Evolutionary conservation across 2,888 invertebrate species (phyloP), one percentile per base, ranked within the genome.

Genomic region (Mesoligia furuncula): DNA sequence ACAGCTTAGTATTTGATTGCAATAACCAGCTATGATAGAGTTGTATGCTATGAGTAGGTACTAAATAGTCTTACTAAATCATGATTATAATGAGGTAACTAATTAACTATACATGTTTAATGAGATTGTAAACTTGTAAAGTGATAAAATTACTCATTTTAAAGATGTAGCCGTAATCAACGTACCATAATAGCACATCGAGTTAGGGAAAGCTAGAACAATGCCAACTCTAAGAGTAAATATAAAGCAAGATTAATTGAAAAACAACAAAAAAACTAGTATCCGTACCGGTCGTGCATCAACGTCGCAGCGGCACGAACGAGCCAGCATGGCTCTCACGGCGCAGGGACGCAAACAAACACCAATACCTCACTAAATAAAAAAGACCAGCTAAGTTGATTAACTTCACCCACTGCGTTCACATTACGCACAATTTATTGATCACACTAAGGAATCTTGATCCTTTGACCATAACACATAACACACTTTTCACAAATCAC

Each of bases 281-380:
- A 61, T 73, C 4, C 91, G 78, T 90, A 94, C 94, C 93, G 89
- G 89, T 85, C 82, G 87, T 87, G 81, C 87, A 83, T 85, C 87
- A 87, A 85, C 85, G 85, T 84, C 83, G 84, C 85, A 86, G 85
- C 79, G 80, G 85, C 83, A 81, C 82, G 77, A 88, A 83, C 82
- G 73, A 91, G 91, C 90, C 92, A 92, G 92, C 94, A 94, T 94
- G 90, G 90, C 93, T 93, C 90, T 90, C 85, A 88, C 82, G 77
- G 82, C 77, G 74, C 88, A 87, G 83, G 87, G 89, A 92, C 88
- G 88, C 83, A 89, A 91, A 91, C 90, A 93, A 91, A 90, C 91
- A 92, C 85, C 87, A 81, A 88, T 89, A 89, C 84, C 82, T 88
- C 90, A 90, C 90, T 86, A 84, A 85, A 88, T 89, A 91, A 90